Conservation (phyloP, 1,140 invertebrate genomes). For the Carcinoscorpius rotundicauda region DNA sequence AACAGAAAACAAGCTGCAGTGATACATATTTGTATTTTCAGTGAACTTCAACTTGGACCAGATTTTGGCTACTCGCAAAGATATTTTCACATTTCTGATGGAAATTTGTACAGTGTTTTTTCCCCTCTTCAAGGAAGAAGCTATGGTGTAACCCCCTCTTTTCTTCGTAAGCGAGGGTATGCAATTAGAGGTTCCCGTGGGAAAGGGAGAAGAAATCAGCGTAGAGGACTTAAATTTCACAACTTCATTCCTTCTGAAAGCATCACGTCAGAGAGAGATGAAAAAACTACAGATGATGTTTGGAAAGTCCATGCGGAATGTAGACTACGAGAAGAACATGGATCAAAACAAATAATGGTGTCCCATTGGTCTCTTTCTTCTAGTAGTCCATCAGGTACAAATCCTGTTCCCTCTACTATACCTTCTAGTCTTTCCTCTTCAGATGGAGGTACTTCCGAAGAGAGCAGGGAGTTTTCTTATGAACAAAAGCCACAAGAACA, state of each 20-base stretch:
- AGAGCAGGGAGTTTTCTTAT: background rate
- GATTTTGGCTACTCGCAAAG: slow-evolving; percentile 27
- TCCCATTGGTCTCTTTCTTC: slow-evolving; percentile 20
- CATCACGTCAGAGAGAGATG: slow-evolving; percentile 19
- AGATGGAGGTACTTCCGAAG: background rate
- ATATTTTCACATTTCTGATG: slow-evolving; percentile 26
- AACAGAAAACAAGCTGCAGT: too few species aligned
- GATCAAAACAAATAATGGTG: slow-evolving; percentile 27
- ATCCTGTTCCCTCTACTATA: background rate
- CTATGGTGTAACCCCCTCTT: slow-evolving; percentile 22
- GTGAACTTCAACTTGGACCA: background rate
- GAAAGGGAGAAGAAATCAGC: slow-evolving; percentile 47
- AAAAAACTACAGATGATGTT: slow-evolving; percentile 6
- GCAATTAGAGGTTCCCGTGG: slow-evolving; percentile 11
- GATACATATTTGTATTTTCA: too few species aligned
- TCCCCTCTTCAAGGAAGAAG: slow-evolving; percentile 24
- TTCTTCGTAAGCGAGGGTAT: slow-evolving; percentile 20
- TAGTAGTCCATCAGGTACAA: background rate
- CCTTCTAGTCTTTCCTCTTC: background rate
- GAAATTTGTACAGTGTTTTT: slow-evolving; percentile 27
- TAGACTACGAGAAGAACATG: slow-evolving; percentile 25
- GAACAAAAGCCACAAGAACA: background rate
- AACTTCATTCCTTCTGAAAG: slow-evolving; percentile 34
- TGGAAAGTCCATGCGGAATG: slow-evolving; percentile 21
- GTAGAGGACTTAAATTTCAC: slow-evolving; percentile 67